A percentile compares a stretch with the other conserved stretches of the same genome.
phyloP scores from a whole-genome alignment of 2,113 vertebrate species.

The Rhombomys opimus region DNA sequence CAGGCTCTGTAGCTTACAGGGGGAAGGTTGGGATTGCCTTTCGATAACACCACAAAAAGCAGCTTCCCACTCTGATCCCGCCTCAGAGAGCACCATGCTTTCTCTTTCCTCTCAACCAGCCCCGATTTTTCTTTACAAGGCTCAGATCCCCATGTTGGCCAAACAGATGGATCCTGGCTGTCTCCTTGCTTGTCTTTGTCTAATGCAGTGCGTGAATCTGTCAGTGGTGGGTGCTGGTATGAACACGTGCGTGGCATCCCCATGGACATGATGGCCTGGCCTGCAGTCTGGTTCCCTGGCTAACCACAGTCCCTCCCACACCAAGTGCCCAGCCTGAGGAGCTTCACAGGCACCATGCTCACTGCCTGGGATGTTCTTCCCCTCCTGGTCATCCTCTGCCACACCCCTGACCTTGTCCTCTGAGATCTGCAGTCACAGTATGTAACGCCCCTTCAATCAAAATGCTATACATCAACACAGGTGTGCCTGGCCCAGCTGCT shows the following conservation, averaged over 20 bases:
- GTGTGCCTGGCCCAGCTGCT: background rate
- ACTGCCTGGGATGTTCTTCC: background rate
- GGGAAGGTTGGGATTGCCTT: background rate
- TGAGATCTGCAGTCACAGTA: background rate
- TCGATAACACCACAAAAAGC: background rate
- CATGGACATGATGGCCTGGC: no score
- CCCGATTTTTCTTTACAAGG: background rate
- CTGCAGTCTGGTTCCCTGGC: background rate
- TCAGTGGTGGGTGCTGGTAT: background rate
- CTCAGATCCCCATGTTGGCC: background rate
- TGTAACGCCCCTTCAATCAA: accelerated
- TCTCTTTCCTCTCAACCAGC: background rate
- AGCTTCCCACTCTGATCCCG: background rate
- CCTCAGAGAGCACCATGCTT: background rate
- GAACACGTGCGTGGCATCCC: no score
- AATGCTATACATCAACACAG: accelerated
- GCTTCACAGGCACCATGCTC: background rate
- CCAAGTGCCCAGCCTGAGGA: no score
- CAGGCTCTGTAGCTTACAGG: background rate
- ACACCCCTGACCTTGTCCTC: accelerated
- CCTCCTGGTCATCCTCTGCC: background rate
- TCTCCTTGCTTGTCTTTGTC: background rate
- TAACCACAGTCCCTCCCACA: background rate
- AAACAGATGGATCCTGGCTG: background rate
- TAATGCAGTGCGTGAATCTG: background rate